These are phyloP conservation scores for Yponomeuta sedellus DNA, from an alignment of 2,888 invertebrate species.

Conservation along the genomic window DNA sequence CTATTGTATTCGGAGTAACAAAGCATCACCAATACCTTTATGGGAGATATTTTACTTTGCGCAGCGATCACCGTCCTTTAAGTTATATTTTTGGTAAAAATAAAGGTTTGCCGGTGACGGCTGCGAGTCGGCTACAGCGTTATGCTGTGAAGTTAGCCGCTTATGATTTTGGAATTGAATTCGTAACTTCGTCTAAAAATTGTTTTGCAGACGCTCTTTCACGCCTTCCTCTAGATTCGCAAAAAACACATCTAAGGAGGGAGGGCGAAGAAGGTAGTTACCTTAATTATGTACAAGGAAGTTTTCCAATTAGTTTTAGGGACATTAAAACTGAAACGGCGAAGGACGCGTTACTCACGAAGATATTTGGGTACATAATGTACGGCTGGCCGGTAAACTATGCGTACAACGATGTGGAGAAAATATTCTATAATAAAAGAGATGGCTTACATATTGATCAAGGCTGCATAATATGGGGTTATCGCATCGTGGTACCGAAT, in stretches of 20 bases:
- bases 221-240: conserved; percentile 8
- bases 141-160: conserved; percentile 12
- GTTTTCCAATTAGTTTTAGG: conserved; percentile 20
- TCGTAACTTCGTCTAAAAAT: conserved; percentile 8
- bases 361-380: conserved; percentile 22
- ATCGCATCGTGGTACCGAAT: no score
- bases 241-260: background rate
- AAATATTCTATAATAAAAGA: no score
- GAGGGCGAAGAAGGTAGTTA: conserved; percentile 16
- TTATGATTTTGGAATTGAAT: conserved; percentile 14
- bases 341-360: conserved; percentile 23
- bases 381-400: conserved; percentile 24
- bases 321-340: conserved; percentile 19
- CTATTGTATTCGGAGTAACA: conserved; percentile 25
- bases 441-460: no score
- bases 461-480: no score
- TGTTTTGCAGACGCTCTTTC: conserved; percentile 14
- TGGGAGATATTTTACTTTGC: conserved; percentile 10
- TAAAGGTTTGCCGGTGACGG: conserved; percentile 13
- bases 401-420: no score
- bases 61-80: conserved; percentile 11
- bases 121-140: conserved; percentile 13
- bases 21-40: conserved; percentile 23
- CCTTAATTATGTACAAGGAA: conserved; percentile 18
- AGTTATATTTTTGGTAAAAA: conserved; percentile 15